phyloP scores from a whole-genome alignment of 2,113 vertebrate genomes.

The Solenodon paradoxus region DNA sequence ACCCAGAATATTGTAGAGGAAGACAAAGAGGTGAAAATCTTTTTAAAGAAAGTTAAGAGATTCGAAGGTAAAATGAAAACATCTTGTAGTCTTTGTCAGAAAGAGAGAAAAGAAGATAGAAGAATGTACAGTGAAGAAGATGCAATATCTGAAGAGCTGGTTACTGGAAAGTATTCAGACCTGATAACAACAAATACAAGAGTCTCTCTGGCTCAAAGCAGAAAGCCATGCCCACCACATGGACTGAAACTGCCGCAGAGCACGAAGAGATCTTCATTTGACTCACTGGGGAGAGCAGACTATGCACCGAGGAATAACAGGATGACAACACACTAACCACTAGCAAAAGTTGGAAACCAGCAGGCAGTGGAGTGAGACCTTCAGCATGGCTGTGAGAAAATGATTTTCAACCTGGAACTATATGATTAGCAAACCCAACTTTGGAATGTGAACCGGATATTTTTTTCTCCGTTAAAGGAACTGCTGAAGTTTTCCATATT shows the following conservation, averaged over 20 bases:
- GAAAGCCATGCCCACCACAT: not conserved
- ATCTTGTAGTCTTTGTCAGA: not conserved
- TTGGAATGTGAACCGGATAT: not conserved
- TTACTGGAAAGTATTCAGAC: not conserved
- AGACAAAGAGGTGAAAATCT: not conserved
- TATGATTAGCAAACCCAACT: not conserved
- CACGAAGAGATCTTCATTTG: too few relatives aligned
- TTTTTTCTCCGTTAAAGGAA: not conserved
- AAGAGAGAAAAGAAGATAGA: not conserved
- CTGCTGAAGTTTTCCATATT: too few relatives aligned
- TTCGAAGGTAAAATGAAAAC: not conserved
- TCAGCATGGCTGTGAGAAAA: not conserved
- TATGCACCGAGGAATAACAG: not conserved
- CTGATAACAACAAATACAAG: not conserved
- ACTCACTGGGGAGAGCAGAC: too few relatives aligned
- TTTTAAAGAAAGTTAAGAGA: not conserved
- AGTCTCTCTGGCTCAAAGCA: fast-evolving
- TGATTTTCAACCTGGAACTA: not conserved
- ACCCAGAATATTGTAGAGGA: not conserved
- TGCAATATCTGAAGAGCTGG: not conserved
- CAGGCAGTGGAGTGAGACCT: not conserved
- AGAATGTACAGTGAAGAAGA: not conserved
- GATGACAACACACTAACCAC: too few relatives aligned
- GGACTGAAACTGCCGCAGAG: not conserved
- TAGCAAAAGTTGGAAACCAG: not conserved